These are phyloP conservation scores for Aviceda subcristata DNA, from an alignment of 2,113 vertebrate species.

Conservation along the genomic window DNA sequence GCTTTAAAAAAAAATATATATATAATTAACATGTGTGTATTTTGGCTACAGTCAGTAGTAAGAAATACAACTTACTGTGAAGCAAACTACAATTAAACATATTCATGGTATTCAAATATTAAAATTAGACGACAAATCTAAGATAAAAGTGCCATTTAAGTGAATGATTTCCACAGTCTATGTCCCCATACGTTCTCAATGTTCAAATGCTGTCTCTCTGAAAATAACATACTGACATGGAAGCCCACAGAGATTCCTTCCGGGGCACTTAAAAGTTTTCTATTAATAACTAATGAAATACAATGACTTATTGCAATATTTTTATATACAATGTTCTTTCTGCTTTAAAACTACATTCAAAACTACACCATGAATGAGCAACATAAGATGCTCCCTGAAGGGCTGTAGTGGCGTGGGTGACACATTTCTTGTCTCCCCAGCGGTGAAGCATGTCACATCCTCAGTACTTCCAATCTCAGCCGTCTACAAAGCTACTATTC, in stretches of 20 bases:
- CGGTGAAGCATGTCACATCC: neutral
- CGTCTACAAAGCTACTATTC: neutral
- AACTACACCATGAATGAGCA: conserved; percentile 1
- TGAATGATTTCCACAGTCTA: neutral
- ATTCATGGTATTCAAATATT: neutral
- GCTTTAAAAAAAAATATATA: neutral
- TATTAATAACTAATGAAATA: conserved; percentile 50
- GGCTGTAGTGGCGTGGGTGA: neutral
- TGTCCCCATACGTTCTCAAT: conserved; percentile 7
- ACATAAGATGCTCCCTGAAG: neutral
- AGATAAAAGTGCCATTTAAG: conserved; percentile 24
- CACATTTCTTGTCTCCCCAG: neutral
- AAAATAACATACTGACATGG: neutral
- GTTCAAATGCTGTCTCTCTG: neutral
- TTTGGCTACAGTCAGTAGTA: neutral
- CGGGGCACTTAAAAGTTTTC: conserved; percentile 12
- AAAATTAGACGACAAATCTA: conserved; percentile 20
- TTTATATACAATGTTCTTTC: neutral
- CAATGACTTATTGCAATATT: conserved; percentile 24
- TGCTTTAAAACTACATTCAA: conserved; percentile 19
- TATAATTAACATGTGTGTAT: neutral
- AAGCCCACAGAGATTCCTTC: conserved; percentile 31
- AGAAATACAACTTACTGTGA: neutral
- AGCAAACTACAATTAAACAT: neutral
- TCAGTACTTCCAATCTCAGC: neutral